Base-by-base conservation (phyloP, 2,888 invertebrate species). In the Thecocarcelia acutangulata region DNA sequence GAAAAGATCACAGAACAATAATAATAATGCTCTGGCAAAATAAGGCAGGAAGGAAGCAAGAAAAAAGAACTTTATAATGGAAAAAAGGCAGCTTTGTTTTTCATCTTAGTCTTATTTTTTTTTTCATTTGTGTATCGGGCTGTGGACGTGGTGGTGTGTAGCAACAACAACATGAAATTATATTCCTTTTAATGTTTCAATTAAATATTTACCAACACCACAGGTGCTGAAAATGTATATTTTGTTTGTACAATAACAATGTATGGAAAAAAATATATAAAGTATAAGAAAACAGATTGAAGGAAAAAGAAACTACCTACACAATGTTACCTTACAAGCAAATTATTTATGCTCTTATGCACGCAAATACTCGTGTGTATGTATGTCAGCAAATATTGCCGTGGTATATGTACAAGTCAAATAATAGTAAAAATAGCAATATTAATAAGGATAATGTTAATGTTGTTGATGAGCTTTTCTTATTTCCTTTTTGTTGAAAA, bases 131-230 rank as follows among this genome's bases (percentile, higher is more conserved):
- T 24, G 15, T 15, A n/a, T 2, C 3, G 13, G 17, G 2, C 17
- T 33, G 24, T 13, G 33, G 11, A 42, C 8, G 28, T n/a, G 15
- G 5, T 19, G n/a, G 12, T 9, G 17, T 17, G 6, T 44, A 46
- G 19, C 15, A 68, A 13, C n/a, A 70, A 58, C 33, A 78, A 40
- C 15, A 64, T 48, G 21, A 82, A 70, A 73, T 63, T 70, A 73
- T 77, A 63, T 82, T 59, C 37, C 48, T 69, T 82, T 82, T 82
- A 78, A 82, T 82, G 82, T 78, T 82, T 82, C 82, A 82, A 82
- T 82, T 82, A 82, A 82, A 82, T 82, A 82, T 82, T 82, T 78
- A 82, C 82, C 74, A 82, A 78, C 82, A 82, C 82, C 78, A 75
- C 82, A 82, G 82, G 82, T 82, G 82, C 82, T 78, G 82, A 70